These are phyloP conservation scores for Muscicapa striata DNA, from an alignment of 2,797 vertebrate species.

Conservation along the genomic window DNA sequence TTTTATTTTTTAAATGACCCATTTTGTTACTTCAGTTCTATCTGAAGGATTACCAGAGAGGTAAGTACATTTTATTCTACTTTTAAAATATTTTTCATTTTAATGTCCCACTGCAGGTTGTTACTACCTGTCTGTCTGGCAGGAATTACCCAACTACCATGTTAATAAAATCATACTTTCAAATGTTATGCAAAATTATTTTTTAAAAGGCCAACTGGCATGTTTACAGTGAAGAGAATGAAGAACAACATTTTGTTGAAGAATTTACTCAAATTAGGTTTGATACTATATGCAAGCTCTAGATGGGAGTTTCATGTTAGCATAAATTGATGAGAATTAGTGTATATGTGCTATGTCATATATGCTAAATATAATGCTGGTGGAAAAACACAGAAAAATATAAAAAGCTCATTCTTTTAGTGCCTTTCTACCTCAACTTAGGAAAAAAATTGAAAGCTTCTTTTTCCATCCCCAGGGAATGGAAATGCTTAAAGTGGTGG, in stretches of 20 bases:
- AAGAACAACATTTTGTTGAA: neutral
- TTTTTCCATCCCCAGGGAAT: neutral
- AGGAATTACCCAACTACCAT: neutral
- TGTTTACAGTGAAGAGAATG: neutral
- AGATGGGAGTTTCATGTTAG: neutral
- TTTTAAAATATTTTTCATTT: neutral
- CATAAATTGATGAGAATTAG: neutral
- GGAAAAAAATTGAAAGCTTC: neutral
- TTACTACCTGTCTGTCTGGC: neutral
- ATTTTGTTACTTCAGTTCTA: neutral
- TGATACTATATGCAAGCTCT: neutral
- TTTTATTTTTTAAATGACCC: neutral
- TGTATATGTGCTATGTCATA: neutral
- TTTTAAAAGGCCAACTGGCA: neutral
- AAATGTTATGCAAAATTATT: neutral
- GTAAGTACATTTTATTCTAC: neutral
- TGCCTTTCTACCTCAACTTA: neutral
- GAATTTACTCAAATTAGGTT: neutral
- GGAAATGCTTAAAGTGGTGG: neutral
- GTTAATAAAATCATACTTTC: neutral
- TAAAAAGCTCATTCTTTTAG: neutral
- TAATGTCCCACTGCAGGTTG: neutral
- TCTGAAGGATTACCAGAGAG: neutral
- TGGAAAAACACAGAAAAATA: neutral
- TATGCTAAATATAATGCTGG: neutral